phyloP scores from a whole-genome alignment of 2,113 vertebrate species.

The Ailuropoda melanoleuca region DNA sequence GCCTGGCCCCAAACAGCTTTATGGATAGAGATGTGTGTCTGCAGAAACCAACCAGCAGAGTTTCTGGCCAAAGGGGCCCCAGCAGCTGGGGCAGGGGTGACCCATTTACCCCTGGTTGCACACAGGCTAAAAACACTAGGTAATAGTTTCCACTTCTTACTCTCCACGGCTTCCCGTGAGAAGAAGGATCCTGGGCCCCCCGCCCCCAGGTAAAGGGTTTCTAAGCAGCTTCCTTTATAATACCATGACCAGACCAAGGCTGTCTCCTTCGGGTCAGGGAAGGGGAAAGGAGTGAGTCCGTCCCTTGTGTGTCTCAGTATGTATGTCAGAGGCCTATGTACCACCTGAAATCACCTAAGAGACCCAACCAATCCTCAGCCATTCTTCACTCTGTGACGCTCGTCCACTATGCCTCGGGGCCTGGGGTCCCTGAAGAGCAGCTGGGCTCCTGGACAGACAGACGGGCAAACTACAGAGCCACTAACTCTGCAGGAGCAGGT shows the following conservation, averaged over 20 bases:
- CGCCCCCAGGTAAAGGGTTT: not conserved
- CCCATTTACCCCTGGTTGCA: not conserved
- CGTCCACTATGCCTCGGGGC: not conserved
- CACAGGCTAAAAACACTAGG: not conserved
- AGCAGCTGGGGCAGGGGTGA: no score
- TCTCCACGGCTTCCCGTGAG: not conserved
- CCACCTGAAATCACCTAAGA: not conserved
- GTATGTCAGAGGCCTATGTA: not conserved
- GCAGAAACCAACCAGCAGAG: not conserved
- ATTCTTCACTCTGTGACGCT: not conserved
- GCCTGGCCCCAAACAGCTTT: not conserved
- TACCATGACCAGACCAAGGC: not conserved
- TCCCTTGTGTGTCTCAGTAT: not conserved
- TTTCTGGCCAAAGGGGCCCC: not conserved
- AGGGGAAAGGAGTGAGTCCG: not conserved
- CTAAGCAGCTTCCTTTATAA: not conserved
- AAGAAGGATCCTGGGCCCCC: not conserved
- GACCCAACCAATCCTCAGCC: not conserved
- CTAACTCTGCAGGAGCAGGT: not conserved
- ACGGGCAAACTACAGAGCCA: not conserved
- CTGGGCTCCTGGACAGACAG: not conserved
- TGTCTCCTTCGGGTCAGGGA: not conserved
- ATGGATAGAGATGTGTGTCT: fast-evolving
- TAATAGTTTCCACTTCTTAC: not conserved
- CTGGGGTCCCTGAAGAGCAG: not conserved